phyloP scores from a whole-genome alignment of 2,888 invertebrate genomes.

The Prosopocoilus inquinatus region DNA sequence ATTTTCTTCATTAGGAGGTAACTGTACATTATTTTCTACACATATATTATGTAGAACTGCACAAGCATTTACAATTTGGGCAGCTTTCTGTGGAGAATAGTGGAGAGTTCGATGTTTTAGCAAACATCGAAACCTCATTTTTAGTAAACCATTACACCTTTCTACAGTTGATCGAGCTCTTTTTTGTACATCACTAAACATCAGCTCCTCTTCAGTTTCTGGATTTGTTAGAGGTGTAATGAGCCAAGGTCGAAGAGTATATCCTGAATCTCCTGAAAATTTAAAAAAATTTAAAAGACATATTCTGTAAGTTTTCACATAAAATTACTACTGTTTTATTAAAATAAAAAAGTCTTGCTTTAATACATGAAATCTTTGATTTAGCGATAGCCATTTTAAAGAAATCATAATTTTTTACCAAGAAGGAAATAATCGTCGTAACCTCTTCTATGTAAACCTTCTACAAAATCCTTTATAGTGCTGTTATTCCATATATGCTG shows the following conservation, averaged over 20 bases:
- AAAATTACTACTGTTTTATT: too few relatives aligned
- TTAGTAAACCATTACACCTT: slow-evolving; percentile 29
- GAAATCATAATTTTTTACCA: too few relatives aligned
- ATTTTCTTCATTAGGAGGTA: too few relatives aligned
- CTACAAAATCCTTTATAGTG: slow-evolving; percentile 6
- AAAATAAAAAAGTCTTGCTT: too few relatives aligned
- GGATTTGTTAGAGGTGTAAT: slow-evolving; percentile 19
- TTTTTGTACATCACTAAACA: slow-evolving; percentile 24
- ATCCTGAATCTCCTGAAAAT: too few relatives aligned
- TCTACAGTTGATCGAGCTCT: slow-evolving; percentile 26
- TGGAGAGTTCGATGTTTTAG: slow-evolving; percentile 28
- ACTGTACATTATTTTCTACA: too few relatives aligned
- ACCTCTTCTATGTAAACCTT: neutral
- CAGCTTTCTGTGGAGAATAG: slow-evolving; percentile 31
- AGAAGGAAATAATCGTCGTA: too few relatives aligned
- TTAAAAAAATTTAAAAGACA: too few relatives aligned
- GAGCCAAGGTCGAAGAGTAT: too few relatives aligned
- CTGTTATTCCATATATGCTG: slow-evolving; percentile 14
- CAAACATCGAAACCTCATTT: slow-evolving; percentile 23
- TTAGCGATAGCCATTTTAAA: too few relatives aligned
- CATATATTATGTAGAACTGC: slow-evolving; percentile 1
- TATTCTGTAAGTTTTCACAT: too few relatives aligned
- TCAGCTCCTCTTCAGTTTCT: slow-evolving; percentile 11
- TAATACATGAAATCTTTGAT: slow-evolving; percentile 8
- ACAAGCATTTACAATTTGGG: slow-evolving; percentile 31